Base-by-base conservation (phyloP, 1,140 invertebrate species). In the Marisa cornuarietis region DNA sequence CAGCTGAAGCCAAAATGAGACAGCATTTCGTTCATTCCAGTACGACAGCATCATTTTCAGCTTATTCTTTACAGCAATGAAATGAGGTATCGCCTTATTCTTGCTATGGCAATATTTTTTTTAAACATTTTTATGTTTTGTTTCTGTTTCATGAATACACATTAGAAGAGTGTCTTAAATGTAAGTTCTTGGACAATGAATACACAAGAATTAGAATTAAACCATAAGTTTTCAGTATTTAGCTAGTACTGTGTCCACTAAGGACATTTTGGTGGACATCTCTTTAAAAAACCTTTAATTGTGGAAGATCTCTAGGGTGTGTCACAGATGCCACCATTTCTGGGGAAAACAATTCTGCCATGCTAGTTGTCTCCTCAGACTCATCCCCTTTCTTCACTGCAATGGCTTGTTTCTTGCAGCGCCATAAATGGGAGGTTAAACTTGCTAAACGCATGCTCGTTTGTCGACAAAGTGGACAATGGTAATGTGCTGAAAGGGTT, bases 401-500 rank as follows among this genome's bases (percentile, higher is more conserved):
- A 16, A 58, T n/a, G 3, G 71, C 71, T 18, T n/a, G 24, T 49
- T 72, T 79, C 71, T 73, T 61, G 58, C 78, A 73, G 26, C 78
- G 71, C 62, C 71, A 72, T 58, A 73, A 22, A 51, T 72, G 71
- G 22, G 62, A 24, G 8, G 78, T 79, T 49, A 73, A 71, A 61
- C 68, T 26, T 20, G 71, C 52, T 62, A 73, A 51, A 22, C 51
- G 69, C 54, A 54, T n/a, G 16, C 58, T 63, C 13, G 31, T 73
- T 61, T 18, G 71, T 8, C 49, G 61, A 71, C 78, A 79, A 16
- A 73, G 61, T 14, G 69, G 78, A 62, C 78, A 79, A 16, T 79
- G 78, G 52, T 72, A 79, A 61, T 79, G 78, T 49, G 71, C 58
- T 49, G 61, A 58, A 7, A n/a, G 16, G 42, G 54, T 52, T 62